These are phyloP conservation scores for Etheostoma cragini DNA, from an alignment of 2,113 vertebrate genomes.

Conservation along the genomic window DNA sequence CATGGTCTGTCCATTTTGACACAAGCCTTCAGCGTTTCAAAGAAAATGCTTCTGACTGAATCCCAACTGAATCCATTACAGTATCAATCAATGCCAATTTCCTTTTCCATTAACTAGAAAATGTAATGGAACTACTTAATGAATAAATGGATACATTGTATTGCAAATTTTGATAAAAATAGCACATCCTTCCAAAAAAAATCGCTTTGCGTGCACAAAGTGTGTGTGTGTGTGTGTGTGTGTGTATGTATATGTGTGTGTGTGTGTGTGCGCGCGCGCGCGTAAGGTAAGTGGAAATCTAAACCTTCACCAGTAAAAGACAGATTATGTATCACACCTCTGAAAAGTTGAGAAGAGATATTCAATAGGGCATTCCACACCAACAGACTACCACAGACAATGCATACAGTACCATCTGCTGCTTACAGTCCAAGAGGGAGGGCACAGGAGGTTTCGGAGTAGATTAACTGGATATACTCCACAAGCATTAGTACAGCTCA, in stretches of 20 bases:
- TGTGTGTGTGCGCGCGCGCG: neutral
- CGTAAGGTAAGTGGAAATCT: neutral
- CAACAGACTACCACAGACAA: constrained; percentile 9
- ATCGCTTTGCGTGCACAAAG: neutral
- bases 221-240: no score
- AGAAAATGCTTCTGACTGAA: constrained; percentile 33
- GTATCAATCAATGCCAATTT: constrained; percentile 35
- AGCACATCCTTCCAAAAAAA: neutral
- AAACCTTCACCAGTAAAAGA: constrained; percentile 51
- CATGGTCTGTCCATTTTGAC: constrained; percentile 37
- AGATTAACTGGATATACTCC: constrained; percentile 35
- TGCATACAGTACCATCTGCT: constrained; percentile 6
- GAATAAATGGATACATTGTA: neutral
- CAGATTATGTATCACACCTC: constrained; percentile 40
- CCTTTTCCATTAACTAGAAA: constrained; percentile 31
- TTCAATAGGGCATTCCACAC: constrained; percentile 52
- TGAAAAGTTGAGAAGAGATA: constrained; percentile 38
- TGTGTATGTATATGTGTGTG: neutral
- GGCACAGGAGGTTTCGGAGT: constrained; percentile 2
- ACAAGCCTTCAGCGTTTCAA: constrained; percentile 17
- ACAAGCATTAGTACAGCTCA: constrained; percentile 4
- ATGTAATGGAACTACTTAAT: no score
- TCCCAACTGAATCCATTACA: constrained; percentile 28
- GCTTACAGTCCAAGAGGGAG: neutral
- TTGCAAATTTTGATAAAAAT: constrained; percentile 4